Evolutionary conservation across 2,888 invertebrate genomes (phyloP), one percentile per base, ranked within the genome.

Genomic region (Lampropteryx suffumata): DNA sequence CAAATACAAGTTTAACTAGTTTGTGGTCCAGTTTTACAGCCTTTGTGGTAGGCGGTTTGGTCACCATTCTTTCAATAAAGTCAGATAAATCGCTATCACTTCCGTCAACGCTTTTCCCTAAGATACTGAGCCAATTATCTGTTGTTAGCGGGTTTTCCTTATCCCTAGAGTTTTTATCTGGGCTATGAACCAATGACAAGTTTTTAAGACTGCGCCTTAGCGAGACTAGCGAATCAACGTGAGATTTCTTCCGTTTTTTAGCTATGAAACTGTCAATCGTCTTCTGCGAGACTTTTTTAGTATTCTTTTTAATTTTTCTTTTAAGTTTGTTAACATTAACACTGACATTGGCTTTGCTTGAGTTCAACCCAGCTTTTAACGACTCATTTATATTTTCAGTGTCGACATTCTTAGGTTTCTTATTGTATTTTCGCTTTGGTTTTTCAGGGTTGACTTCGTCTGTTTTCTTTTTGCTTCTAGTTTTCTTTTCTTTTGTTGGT

Each of bases 401-500:
- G 1, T 50, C 40, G 34, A 62, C 27, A 45, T 65, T 69, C 54
- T 83, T 82, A 24, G 70, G 64, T 72, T 82, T 87, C 59, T 68
- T 84, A 37, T 61, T 82, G 59, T 86, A 84, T 64, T 84, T 87
- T 64, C 84, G 71, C 60, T 87, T 90, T 7, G 68, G 88, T 67
- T 77, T 78, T 49, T 67, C 81, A 54, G 32, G 65, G 59, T 73
- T 71, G 53, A 3, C 17, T 17, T 74, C 79, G 5, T 57, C 55
- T 50, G 54, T 52, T 11, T 56, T 58, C 33, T 58, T 61, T 11
- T 43, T 49, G 27, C 64, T 61, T 62, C 69, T 73, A 3, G 71
- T 67, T 58, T 85, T 86, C 62, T 81, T 76, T 62, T 83, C 87
- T 65, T 90, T 92, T 0, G 71, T 79, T 55, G 90, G 88, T 76